These are phyloP conservation scores for Aphis craccivora DNA, from an alignment of 1,140 invertebrate species.

Conservation along the genomic window DNA sequence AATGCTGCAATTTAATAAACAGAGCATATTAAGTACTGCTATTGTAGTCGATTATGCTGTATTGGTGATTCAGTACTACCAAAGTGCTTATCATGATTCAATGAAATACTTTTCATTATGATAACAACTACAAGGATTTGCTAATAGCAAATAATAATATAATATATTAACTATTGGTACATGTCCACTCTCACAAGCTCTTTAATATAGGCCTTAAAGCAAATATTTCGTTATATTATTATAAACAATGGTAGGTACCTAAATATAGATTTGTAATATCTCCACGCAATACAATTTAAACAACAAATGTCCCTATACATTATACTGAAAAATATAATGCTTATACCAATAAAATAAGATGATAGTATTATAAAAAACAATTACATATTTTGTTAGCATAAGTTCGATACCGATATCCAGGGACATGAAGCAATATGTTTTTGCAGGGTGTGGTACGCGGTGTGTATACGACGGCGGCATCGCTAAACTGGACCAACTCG, in stretches of 20 bases:
- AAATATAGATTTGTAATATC: not conserved
- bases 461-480: not conserved
- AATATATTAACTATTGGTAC: not conserved
- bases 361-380: not conserved
- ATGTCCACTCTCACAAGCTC: not conserved
- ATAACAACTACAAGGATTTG: slow-evolving; percentile 13
- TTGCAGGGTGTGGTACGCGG: not conserved
- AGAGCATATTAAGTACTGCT: not conserved
- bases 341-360: not conserved
- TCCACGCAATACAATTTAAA: not conserved
- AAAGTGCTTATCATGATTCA: slow-evolving; percentile 43
- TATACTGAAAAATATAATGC: not conserved
- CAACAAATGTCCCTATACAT: not conserved
- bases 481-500: slow-evolving; percentile 46
- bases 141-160: not conserved
- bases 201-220: not conserved
- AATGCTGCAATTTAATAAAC: slow-evolving; percentile 30
- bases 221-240: not conserved
- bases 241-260: not conserved
- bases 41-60: not conserved
- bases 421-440: slow-evolving; percentile 15
- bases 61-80: not conserved
- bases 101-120: slow-evolving; percentile 44
- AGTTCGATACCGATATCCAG: not conserved
- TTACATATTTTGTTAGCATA: not conserved